Base-by-base conservation (phyloP, 2,113 vertebrate species). In the Procapra przewalskii region DNA sequence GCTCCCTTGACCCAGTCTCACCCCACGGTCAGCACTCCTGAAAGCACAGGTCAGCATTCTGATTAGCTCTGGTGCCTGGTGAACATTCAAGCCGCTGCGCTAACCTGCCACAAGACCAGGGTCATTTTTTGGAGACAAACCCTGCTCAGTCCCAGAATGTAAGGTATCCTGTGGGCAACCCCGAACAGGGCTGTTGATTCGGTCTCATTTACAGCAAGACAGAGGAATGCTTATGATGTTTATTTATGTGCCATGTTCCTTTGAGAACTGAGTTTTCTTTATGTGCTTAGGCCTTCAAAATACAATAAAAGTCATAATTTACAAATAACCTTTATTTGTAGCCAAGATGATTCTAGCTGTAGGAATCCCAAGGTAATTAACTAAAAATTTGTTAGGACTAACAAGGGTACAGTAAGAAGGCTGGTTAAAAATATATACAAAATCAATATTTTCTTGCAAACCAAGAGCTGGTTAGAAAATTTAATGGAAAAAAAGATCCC, bases 151-250 rank as follows among this genome's bases (percentile, higher is more conserved):
- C 90, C 93, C 3, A 79, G 43, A 82, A 93, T 77, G 55, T 84
- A 90, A 57, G 57, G 7, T 79, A 40, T 95, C 87, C 91, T 93
- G 92, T 89, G 97, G 85, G 95, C 97, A 90, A 87, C 97, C 98
- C 97, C 96, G 19, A 97, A 95, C 97, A 96, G 97, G 97, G 87
- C 87, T 97, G 96, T 94, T 97, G 93, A 85, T 96, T 91, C 52
- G 64, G 96, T 96, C 88, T 91, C 89, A 75, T 75, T 21, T 57
- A 43, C 36, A 95, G 84, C 11, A 71, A 91, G 52, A 40, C 71
- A 57, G 36, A 33, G 27, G 15, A 31, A 21, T 27, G 60, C 45
- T 55, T 16, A 36, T 67, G 7, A 71, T n/a, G 3, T 31, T 52
- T 31, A 48, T 33, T 64, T 2, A 14, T n/a, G 82, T 17, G 25